Evolutionary conservation across 2,113 vertebrate genomes (phyloP).

Genomic region (Myrmecophaga tridactyla): DNA sequence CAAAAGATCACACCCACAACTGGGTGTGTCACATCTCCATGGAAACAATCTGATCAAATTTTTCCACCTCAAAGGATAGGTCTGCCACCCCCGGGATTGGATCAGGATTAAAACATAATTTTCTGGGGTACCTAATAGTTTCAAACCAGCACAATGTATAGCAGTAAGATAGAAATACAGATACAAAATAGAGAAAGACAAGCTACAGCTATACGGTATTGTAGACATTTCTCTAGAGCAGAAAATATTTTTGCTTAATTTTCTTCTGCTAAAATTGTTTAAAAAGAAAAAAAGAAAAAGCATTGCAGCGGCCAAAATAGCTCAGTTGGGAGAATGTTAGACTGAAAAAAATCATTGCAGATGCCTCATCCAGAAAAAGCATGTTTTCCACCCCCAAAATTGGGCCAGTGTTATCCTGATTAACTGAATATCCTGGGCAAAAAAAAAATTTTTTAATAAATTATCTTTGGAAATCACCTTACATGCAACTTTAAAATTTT

Average conservation of each 20-base stretch:
- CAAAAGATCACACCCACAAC: too few relatives aligned
- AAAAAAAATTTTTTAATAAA: background rate
- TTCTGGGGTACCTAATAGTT: too few relatives aligned
- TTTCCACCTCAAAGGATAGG: too few relatives aligned
- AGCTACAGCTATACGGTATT: background rate
- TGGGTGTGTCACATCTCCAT: too few relatives aligned
- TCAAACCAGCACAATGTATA: too few relatives aligned
- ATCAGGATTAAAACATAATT: too few relatives aligned
- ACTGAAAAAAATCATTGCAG: background rate
- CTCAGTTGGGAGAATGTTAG: too few relatives aligned
- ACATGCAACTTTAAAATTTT: background rate
- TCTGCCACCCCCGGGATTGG: too few relatives aligned
- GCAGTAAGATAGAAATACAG: fast-evolving
- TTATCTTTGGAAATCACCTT: background rate
- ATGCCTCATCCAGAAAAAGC: background rate
- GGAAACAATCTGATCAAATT: too few relatives aligned
- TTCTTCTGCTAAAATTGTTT: background rate
- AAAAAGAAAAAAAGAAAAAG: too few relatives aligned
- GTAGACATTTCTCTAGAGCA: background rate
- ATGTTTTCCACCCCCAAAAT: background rate
- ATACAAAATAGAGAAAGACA: background rate
- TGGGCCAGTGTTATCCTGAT: background rate
- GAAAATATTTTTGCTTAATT: conserved; percentile 35
- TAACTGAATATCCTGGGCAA: background rate
- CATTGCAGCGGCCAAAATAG: too few relatives aligned